Evolutionary conservation across 1,140 invertebrate genomes (phyloP).

Genomic region (Riptortus pedestris): DNA sequence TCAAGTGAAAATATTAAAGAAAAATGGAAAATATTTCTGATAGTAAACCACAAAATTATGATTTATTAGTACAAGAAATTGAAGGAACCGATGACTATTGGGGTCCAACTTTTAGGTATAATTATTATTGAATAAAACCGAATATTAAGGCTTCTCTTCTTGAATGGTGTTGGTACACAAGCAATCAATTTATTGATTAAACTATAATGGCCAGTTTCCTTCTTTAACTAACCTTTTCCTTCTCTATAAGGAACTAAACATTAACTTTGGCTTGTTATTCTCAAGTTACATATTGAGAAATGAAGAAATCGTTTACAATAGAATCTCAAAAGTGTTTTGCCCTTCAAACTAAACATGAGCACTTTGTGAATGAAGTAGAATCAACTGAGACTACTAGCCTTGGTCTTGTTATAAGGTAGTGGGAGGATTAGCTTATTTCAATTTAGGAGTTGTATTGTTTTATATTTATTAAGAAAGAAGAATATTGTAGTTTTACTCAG

Average conservation of each 20-base stretch:
- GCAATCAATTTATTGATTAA: slow-evolving; percentile 27
- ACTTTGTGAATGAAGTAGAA: slow-evolving; percentile 53
- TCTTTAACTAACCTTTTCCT: neutral
- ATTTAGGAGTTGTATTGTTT: too few species aligned
- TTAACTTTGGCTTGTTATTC: too few species aligned
- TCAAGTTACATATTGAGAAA: too few species aligned
- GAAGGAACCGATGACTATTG: slow-evolving; percentile 84
- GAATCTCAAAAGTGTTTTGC: slow-evolving; percentile 26
- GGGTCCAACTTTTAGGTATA: slow-evolving; percentile 72
- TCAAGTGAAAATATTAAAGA: too few species aligned
- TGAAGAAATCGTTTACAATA: slow-evolving; percentile 9
- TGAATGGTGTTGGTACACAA: neutral
- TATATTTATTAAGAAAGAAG: too few species aligned
- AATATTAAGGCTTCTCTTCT: neutral
- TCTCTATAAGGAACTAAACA: too few species aligned
- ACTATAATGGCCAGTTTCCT: too few species aligned
- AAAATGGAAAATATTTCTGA: slow-evolving; percentile 24
- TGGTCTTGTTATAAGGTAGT: slow-evolving; percentile 52
- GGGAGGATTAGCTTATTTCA: neutral
- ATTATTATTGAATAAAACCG: neutral
- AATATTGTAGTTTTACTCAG: too few species aligned
- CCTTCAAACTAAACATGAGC: slow-evolving; percentile 40
- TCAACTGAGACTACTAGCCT: slow-evolving; percentile 51
- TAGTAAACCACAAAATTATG: slow-evolving; percentile 36
- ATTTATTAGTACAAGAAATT: slow-evolving; percentile 70